Conservation (phyloP, 2,888 invertebrate species). For the Dromius quadrimaculatus region DNA sequence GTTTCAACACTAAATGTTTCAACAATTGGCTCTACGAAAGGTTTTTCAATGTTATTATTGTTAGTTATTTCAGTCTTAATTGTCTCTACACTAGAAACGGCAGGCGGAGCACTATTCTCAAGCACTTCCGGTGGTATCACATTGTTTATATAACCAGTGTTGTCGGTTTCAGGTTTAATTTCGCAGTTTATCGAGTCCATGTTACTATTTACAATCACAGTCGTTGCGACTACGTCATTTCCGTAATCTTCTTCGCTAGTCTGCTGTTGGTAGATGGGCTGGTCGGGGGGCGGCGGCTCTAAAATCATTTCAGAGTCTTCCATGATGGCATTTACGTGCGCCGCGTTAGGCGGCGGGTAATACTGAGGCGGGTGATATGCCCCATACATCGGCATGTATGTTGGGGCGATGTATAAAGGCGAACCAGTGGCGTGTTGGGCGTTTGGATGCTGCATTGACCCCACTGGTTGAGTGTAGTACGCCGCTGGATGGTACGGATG, state of each 20-base stretch:
- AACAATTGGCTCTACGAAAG: conserved; percentile 27
- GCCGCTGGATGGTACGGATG: conserved; percentile 66
- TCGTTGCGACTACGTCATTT: conserved; percentile 27
- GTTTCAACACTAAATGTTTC: conserved; percentile 24
- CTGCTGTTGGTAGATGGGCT: conserved; percentile 29
- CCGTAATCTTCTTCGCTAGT: conserved; percentile 33
- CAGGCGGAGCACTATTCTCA: conserved; percentile 17
- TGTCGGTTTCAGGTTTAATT: background rate
- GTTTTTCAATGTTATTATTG: conserved; percentile 30
- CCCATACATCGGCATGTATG: conserved; percentile 64
- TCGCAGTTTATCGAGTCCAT: conserved; percentile 44
- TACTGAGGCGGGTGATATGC: conserved; percentile 39
- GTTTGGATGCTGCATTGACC: conserved; percentile 53
- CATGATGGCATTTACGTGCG: conserved; percentile 35
- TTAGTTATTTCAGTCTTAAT: conserved; percentile 36
- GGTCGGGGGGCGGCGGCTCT: conserved; percentile 9
- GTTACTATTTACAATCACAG: conserved; percentile 53
- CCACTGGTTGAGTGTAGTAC: conserved; percentile 56
- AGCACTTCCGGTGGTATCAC: conserved; percentile 28
- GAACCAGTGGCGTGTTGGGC: conserved; percentile 71
- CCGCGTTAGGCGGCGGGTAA: conserved; percentile 32
- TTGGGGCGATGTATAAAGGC: conserved; percentile 69
- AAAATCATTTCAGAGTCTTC: conserved; percentile 23
- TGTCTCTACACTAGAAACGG: conserved; percentile 35
- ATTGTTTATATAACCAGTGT: conserved; percentile 26